These are phyloP conservation scores for Drosophila quadrilineata DNA, from an alignment of 1,140 invertebrate genomes.

Conservation along the genomic window DNA sequence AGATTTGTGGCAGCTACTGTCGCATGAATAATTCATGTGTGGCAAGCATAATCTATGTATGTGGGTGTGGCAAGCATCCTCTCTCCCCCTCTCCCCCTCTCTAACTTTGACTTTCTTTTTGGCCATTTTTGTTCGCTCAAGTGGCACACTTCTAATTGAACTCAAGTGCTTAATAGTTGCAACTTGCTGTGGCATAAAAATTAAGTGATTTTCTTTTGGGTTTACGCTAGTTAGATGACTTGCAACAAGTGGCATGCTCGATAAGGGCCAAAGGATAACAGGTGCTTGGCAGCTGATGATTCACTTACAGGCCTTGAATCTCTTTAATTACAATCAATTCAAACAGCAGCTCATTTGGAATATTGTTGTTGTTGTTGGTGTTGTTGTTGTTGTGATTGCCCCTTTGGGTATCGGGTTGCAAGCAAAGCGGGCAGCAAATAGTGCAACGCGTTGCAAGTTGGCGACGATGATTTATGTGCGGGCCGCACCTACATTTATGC, in stretches of 20 bases:
- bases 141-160: conserved; percentile 59
- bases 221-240: conserved; percentile 36
- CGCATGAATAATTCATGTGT: conserved; percentile 67
- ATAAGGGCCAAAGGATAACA: conserved; percentile 36
- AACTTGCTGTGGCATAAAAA: conserved; percentile 33
- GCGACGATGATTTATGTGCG: conserved; percentile 74
- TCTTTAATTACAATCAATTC: conserved; percentile 2
- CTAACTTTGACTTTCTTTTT: conserved; percentile 58
- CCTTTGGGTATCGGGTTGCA: conserved; percentile 13
- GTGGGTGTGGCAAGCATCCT: conserved; percentile 34
- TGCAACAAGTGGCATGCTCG: no score
- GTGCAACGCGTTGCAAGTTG: conserved; percentile 58
- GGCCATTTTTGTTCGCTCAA: conserved; percentile 33
- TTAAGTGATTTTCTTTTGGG: conserved; percentile 62
- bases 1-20: conserved; percentile 37
- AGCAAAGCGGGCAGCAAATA: conserved; percentile 28
- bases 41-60: conserved; percentile 3
- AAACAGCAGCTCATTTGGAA: no score
- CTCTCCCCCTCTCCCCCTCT: conserved; percentile 11
- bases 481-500: conserved; percentile 77
- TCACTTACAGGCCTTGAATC: conserved; percentile 2
- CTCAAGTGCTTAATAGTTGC: conserved; percentile 47
- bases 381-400: neutral
- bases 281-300: conserved; percentile 42
- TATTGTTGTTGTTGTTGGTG: no score